These are phyloP conservation scores for Chondrosia reniformis DNA, from an alignment of 37 sponge, comb jelly and placozoan genomes.

Conservation along the genomic window DNA sequence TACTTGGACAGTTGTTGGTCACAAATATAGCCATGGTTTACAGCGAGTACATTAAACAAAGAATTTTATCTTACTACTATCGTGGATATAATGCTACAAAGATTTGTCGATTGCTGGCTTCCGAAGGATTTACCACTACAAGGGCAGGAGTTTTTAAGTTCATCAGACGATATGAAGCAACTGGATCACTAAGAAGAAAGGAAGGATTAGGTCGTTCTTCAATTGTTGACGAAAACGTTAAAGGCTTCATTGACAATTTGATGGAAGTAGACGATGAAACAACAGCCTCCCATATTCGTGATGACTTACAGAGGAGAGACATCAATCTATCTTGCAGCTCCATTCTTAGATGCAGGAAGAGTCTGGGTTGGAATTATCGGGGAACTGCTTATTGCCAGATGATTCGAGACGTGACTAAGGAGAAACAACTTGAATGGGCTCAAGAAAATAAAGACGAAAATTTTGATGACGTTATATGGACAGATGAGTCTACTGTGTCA, in stretches of 20 bases:
- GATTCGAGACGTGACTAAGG: slow-evolving; percentile 23
- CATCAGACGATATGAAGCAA: background rate
- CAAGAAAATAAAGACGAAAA: background rate
- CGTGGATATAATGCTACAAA: background rate
- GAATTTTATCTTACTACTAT: background rate
- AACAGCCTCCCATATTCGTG: background rate
- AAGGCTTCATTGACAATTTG: background rate
- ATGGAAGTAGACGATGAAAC: slow-evolving; percentile 33
- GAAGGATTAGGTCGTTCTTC: background rate
- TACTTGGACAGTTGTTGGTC: no score
- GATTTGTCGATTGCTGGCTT: background rate
- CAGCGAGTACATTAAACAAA: background rate
- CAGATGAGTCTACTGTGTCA: slow-evolving; percentile 30
- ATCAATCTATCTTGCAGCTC: slow-evolving; percentile 1
- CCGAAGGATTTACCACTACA: background rate
- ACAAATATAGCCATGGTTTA: background rate
- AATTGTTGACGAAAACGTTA: background rate
- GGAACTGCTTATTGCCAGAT: slow-evolving; percentile 35
- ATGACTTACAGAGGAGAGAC: background rate
- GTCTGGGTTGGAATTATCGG: slow-evolving; percentile 35
- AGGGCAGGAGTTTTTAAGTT: background rate
- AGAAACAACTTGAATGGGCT: slow-evolving; percentile 11
- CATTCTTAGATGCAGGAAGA: background rate
- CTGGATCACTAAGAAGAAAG: background rate
- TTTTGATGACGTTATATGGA: slow-evolving; percentile 34